Percentiles rank a stretch among this genome's conserved stretches.
Conservation (phyloP, 2,888 invertebrate species). For the Beris morrisii region DNA sequence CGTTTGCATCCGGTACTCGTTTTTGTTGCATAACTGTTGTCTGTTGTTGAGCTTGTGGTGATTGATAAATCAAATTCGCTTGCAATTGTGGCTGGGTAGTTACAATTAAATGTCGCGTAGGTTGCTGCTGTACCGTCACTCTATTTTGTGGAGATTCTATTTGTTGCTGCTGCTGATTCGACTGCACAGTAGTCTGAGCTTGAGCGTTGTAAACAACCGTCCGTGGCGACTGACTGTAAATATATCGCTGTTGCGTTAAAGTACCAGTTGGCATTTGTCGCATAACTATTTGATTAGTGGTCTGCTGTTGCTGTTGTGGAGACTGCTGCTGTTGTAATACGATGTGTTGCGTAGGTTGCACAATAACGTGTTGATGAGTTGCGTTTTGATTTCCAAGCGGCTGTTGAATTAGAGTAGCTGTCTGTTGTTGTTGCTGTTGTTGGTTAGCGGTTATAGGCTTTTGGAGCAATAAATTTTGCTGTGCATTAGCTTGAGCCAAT, state of each 20-base stretch:
- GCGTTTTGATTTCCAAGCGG: conserved; percentile 7
- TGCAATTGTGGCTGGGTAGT: conserved; percentile 38
- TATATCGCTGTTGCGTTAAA: conserved; percentile 43
- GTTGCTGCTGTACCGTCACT: conserved; percentile 38
- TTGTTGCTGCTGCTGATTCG: conserved; percentile 27
- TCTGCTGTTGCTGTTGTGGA: conserved; percentile 45
- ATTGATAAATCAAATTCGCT: conserved; percentile 36
- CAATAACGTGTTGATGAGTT: conserved; percentile 29
- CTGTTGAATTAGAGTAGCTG: conserved; percentile 20
- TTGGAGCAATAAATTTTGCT: not conserved
- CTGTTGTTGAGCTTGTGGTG: conserved; percentile 39
- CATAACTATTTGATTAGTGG: conserved; percentile 52
- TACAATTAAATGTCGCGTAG: conserved; percentile 34
- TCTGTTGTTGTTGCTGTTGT: not conserved
- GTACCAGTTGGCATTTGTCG: conserved; percentile 45
- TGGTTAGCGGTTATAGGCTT: not conserved
- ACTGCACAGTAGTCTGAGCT: conserved; percentile 13
- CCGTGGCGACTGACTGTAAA: conserved; percentile 43
- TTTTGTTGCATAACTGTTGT: conserved; percentile 37
- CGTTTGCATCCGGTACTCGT: not conserved
- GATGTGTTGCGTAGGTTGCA: conserved; percentile 34
- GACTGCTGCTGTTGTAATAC: conserved; percentile 34
- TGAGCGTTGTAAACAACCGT: conserved; percentile 33
- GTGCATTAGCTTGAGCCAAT: conserved; percentile 26
- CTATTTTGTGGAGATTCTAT: conserved; percentile 27